A percentile compares a stretch with the other conserved stretches of the same genome.
These are phyloP conservation scores for Porites lobata DNA, from an alignment of 92 coral and sea anemone species.

Conservation along the genomic window DNA sequence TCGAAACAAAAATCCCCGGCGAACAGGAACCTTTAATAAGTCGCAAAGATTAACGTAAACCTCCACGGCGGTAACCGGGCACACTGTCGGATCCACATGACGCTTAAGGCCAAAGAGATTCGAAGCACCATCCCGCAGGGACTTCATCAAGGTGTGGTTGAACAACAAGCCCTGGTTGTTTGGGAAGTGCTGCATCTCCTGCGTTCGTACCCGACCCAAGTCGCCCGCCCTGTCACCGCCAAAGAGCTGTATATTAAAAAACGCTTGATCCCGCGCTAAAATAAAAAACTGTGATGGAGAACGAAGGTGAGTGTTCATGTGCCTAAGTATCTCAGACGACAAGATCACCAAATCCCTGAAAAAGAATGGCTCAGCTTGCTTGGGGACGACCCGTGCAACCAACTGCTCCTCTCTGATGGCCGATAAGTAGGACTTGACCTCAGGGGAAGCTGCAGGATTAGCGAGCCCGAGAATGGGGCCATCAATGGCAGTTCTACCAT, in stretches of 20 bases:
- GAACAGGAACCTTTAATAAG: neutral
- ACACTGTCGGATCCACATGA: neutral
- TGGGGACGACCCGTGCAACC: constrained; percentile 28
- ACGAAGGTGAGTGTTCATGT: constrained; percentile 11
- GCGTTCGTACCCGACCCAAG: neutral
- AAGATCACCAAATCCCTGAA: constrained; percentile 44
- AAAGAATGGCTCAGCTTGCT: constrained; percentile 63
- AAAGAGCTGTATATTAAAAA: neutral
- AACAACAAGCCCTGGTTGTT: constrained; percentile 34
- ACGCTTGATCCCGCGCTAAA: constrained; percentile 46
- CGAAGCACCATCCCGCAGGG: neutral
- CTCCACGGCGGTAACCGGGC: neutral
- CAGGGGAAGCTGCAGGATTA: constrained; percentile 25
- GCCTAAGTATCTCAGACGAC: constrained; percentile 28
- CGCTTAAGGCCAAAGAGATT: neutral
- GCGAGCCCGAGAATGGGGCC: constrained; percentile 28
- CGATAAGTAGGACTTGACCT: constrained; percentile 19
- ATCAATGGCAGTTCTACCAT: constrained; percentile 14
- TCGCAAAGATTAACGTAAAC: neutral
- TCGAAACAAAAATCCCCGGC: constrained; percentile 13
- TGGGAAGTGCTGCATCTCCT: constrained; percentile 9
- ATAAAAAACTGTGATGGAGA: constrained; percentile 22
- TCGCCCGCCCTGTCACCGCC: constrained; percentile 14
- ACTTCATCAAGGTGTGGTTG: constrained; percentile 30
- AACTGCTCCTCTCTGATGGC: constrained; percentile 53